Evolutionary conservation across 2,888 invertebrate species (phyloP).

Genomic region (Cheilosia variabilis): DNA sequence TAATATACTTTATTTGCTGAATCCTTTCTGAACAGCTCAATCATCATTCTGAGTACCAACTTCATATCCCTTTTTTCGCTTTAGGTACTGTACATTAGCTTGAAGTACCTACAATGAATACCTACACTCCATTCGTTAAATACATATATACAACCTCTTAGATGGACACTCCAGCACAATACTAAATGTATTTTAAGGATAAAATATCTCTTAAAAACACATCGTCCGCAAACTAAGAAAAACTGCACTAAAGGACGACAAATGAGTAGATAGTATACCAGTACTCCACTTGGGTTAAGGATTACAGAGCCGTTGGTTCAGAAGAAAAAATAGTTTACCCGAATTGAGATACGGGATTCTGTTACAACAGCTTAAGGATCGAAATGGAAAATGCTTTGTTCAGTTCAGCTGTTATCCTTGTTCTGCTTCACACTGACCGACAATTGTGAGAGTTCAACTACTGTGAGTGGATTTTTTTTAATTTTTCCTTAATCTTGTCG

Average conservation of each 20-base stretch:
- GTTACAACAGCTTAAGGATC: slow-evolving; percentile 68
- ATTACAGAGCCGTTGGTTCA: slow-evolving; percentile 48
- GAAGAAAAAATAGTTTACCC: slow-evolving; percentile 55
- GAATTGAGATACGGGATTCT: slow-evolving; percentile 41
- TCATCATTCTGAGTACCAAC: too few species aligned
- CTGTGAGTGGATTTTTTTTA: slow-evolving; percentile 57
- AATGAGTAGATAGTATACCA: slow-evolving; percentile 35
- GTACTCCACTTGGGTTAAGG: slow-evolving; percentile 44
- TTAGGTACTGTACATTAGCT: too few species aligned
- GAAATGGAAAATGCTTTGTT: slow-evolving; percentile 72
- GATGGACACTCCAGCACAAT: too few species aligned
- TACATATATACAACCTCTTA: too few species aligned
- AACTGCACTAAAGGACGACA: slow-evolving; percentile 18
- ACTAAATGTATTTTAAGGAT: slow-evolving; percentile 9
- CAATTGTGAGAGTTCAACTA: slow-evolving; percentile 69
- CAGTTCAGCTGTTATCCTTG: slow-evolving; percentile 72
- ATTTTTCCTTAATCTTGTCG: slow-evolving; percentile 63
- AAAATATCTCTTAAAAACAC: slow-evolving; percentile 32
- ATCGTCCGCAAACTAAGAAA: slow-evolving; percentile 18
- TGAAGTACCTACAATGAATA: too few species aligned
- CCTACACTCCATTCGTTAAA: too few species aligned
- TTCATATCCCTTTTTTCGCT: too few species aligned
- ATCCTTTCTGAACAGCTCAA: too few species aligned
- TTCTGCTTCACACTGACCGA: slow-evolving; percentile 65
- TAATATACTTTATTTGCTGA: too few species aligned